A percentile compares a stretch with the other conserved stretches of the same genome.
Evolutionary conservation across 1,140 invertebrate species (phyloP).

Genomic region (Meloidogyne chitwoodi): DNA sequence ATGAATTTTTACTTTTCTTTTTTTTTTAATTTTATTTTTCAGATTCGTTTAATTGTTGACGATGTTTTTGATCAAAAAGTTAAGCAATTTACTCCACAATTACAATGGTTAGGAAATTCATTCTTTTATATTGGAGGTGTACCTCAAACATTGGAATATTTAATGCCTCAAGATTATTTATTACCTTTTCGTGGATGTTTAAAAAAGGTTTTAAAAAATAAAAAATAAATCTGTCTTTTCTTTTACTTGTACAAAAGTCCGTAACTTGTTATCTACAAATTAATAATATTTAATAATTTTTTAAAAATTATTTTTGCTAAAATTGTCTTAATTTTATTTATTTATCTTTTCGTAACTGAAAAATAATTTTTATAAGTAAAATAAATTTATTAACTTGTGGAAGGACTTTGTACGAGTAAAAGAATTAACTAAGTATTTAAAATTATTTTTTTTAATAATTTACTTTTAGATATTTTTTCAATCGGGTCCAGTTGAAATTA

Average conservation of each 20-base stretch:
- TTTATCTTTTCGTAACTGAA: too few relatives aligned
- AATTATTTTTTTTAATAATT: too few relatives aligned
- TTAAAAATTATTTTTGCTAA: too few relatives aligned
- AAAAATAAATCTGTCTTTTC: not conserved
- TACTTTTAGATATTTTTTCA: conserved; percentile 79
- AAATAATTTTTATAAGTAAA: too few relatives aligned
- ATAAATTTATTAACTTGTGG: too few relatives aligned
- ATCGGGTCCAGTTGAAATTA: conserved; percentile 78
- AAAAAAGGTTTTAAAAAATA: conserved; percentile 72
- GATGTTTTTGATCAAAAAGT: conserved; percentile 78
- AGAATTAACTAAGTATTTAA: too few relatives aligned
- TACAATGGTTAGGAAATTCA: conserved; percentile 68
- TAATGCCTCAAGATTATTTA: conserved; percentile 11
- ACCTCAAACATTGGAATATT: conserved; percentile 70
- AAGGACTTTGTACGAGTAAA: too few relatives aligned
- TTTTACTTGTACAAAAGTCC: too few relatives aligned
- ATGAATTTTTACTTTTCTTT: not conserved
- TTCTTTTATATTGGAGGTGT: conserved; percentile 85
- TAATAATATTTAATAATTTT: too few relatives aligned
- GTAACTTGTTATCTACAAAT: too few relatives aligned
- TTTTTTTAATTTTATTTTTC: conserved; percentile 31
- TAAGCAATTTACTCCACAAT: conserved; percentile 80
- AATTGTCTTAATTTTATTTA: too few relatives aligned
- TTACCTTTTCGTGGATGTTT: conserved; percentile 90
- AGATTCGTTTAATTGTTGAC: conserved; percentile 77